Evolutionary conservation across 2,113 vertebrate genomes (phyloP).

Genomic region (Agapornis roseicollis): DNA sequence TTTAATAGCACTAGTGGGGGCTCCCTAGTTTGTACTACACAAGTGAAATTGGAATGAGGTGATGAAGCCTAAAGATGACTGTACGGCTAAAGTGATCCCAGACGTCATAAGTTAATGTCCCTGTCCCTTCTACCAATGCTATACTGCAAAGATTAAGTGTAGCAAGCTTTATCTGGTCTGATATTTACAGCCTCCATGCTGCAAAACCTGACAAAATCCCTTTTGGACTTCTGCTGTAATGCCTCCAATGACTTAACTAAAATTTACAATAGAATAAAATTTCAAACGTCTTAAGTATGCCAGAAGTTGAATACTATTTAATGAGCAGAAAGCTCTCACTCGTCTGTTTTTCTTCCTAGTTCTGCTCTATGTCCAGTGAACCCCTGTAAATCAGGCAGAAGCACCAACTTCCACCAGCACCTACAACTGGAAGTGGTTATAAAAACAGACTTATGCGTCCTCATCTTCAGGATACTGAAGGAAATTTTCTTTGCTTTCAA

Average conservation of each 20-base stretch:
- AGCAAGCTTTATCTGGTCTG: neutral
- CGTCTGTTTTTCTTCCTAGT: neutral
- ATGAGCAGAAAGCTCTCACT: neutral
- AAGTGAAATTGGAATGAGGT: neutral
- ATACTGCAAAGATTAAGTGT: neutral
- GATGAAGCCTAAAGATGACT: neutral
- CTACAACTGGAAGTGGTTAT: neutral
- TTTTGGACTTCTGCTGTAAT: neutral
- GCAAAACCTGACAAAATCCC: neutral
- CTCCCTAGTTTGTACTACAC: neutral
- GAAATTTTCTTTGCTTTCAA: neutral
- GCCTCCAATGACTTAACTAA: neutral
- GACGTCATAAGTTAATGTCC: neutral
- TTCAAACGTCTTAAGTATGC: neutral
- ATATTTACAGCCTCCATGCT: neutral
- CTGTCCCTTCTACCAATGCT: neutral
- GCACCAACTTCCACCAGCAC: neutral
- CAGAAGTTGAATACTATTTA: neutral
- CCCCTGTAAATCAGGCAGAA: neutral
- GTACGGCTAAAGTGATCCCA: neutral
- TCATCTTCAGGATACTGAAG: neutral
- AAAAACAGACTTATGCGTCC: neutral
- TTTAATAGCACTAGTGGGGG: neutral
- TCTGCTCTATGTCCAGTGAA: neutral
- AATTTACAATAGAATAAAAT: neutral